Conservation (phyloP, 2,113 vertebrate genomes). For the Piprites chloris region DNA sequence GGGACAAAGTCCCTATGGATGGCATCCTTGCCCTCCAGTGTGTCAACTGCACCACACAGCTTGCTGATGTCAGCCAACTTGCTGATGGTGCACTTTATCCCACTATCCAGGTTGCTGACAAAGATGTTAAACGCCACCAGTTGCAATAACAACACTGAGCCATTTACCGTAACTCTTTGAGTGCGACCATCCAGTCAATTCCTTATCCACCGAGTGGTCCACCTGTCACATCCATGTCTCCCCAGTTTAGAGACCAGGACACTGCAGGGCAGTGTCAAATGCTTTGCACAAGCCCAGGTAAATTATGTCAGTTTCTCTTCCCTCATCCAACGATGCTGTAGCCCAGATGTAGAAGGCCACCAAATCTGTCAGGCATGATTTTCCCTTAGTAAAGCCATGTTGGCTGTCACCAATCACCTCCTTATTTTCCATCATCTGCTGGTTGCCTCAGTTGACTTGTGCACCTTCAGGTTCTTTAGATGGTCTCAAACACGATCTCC, state of each 20-base stretch:
- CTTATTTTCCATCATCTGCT: neutral
- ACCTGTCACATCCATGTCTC: neutral
- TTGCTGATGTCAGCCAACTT: neutral
- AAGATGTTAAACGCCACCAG: neutral
- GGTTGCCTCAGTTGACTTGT: neutral
- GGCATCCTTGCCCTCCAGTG: fast-evolving
- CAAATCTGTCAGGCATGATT: neutral
- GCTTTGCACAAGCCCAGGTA: neutral
- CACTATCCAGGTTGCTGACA: neutral
- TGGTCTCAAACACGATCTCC: neutral
- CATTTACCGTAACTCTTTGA: neutral
- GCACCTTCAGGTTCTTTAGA: neutral
- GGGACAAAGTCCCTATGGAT: neutral
- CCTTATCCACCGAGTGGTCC: neutral
- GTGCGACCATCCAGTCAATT: neutral
- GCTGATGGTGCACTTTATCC: neutral
- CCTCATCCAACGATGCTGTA: neutral
- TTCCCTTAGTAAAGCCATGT: neutral
- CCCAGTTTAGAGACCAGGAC: neutral
- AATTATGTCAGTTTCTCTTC: neutral
- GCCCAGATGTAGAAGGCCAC: neutral
- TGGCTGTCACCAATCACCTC: neutral
- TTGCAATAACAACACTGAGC: neutral
- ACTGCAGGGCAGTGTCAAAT: neutral
- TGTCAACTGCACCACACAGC: neutral